Conservation (phyloP, 1,140 invertebrate species). For the Zaprionus ghesquierei region DNA sequence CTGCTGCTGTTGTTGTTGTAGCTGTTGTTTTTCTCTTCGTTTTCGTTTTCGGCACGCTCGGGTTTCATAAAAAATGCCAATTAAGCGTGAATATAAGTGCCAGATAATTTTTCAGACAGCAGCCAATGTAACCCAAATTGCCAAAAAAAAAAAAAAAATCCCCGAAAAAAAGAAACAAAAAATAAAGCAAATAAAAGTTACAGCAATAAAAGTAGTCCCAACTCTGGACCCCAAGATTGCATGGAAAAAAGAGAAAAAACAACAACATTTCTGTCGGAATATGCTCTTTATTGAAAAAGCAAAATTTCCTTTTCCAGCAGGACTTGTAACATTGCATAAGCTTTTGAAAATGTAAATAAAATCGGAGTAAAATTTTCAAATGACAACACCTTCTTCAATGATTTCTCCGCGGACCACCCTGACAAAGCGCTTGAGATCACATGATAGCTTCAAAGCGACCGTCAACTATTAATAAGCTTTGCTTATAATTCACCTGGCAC, state of each 20-base stretch:
- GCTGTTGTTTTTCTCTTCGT: slow-evolving; percentile 27
- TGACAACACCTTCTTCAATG: not conserved
- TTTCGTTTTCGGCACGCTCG: slow-evolving; percentile 73
- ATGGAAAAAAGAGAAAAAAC: slow-evolving; percentile 26
- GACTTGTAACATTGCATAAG: slow-evolving; percentile 9
- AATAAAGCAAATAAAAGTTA: slow-evolving; percentile 55
- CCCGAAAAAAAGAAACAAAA: slow-evolving; percentile 33
- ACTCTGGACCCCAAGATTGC: slow-evolving; percentile 13
- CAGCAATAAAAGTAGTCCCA: slow-evolving; percentile 34
- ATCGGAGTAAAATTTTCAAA: not conserved
- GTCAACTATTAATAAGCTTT: slow-evolving; percentile 68
- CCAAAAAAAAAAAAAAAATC: slow-evolving; percentile 45
- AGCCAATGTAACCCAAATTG: slow-evolving; percentile 79
- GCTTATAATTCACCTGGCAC: slow-evolving; percentile 48
- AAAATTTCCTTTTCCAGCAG: slow-evolving; percentile 2
- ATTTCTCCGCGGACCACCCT: slow-evolving; percentile 46
- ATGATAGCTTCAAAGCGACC: slow-evolving; percentile 49
- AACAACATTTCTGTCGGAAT: slow-evolving; percentile 18
- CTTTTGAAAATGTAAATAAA: not conserved
- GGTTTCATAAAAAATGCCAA: slow-evolving; percentile 82
- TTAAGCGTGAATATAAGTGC: slow-evolving; percentile 83
- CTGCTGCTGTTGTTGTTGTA: slow-evolving; percentile 19
- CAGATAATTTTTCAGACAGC: slow-evolving; percentile 82
- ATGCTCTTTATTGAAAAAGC: slow-evolving; percentile 12
- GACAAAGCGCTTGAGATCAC: slow-evolving; percentile 42